phyloP scores from a whole-genome alignment of 2,888 invertebrate species.

The Yponomeuta evonymella region DNA sequence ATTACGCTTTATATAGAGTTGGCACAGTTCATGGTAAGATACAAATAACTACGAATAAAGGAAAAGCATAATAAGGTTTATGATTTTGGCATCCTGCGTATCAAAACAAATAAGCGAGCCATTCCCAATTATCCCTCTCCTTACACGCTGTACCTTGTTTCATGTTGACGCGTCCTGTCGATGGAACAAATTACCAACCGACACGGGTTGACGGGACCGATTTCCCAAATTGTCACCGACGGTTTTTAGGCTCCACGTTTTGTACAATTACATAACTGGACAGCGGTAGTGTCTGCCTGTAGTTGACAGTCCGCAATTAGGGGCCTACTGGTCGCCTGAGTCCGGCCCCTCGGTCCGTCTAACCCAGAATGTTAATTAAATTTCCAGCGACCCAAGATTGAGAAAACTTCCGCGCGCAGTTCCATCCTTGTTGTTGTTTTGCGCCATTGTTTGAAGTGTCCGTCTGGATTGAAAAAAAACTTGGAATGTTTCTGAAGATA shows the following conservation, averaged over 20 bases:
- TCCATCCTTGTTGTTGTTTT: constrained; percentile 36
- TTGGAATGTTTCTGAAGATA: constrained; percentile 16
- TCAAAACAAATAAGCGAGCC: background rate
- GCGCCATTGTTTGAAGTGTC: constrained; percentile 35
- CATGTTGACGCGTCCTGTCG: background rate
- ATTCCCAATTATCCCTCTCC: background rate
- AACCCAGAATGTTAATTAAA: constrained; percentile 59
- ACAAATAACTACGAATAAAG: background rate
- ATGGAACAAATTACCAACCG: background rate
- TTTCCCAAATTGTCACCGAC: background rate
- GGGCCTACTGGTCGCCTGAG: constrained; percentile 35
- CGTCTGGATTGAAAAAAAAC: constrained; percentile 15
- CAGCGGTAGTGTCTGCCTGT: constrained; percentile 35
- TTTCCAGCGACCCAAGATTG: constrained; percentile 43
- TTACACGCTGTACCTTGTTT: background rate
- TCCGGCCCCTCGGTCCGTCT: constrained; percentile 21
- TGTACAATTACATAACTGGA: background rate
- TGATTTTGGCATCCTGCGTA: background rate
- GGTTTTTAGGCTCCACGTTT: constrained; percentile 1
- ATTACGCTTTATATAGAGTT: background rate
- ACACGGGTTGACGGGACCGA: background rate
- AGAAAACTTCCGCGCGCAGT: constrained; percentile 41
- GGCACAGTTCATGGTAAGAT: background rate
- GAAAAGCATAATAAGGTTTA: background rate
- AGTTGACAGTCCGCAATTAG: constrained; percentile 58